Conservation (phyloP, 2,888 invertebrate genomes). For the Syritta pipiens region DNA sequence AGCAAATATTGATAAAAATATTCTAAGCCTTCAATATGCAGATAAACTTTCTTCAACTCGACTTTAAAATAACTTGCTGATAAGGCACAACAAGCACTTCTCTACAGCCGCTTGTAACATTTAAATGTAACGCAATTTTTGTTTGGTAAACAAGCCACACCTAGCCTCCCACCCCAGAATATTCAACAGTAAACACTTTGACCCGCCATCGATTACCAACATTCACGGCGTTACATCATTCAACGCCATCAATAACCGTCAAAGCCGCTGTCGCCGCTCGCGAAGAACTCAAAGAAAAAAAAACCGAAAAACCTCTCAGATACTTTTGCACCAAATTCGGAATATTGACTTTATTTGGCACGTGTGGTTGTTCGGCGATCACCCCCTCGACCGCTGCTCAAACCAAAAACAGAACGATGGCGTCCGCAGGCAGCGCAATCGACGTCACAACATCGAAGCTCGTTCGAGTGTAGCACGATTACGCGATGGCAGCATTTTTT, state of each 20-base stretch:
- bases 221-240: slow-evolving; percentile 21
- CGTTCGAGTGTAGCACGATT: slow-evolving; percentile 31
- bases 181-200: too few relatives aligned
- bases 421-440: slow-evolving; percentile 11
- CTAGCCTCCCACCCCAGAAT: too few relatives aligned
- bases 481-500: slow-evolving; percentile 33
- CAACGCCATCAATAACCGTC: background rate
- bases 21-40: too few relatives aligned
- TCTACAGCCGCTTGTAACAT: too few relatives aligned
- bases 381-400: background rate
- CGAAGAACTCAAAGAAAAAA: background rate
- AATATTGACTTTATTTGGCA: slow-evolving; percentile 60
- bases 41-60: too few relatives aligned
- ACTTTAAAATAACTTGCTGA: too few relatives aligned
- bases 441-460: slow-evolving; percentile 39
- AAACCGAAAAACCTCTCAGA: background rate
- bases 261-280: background rate
- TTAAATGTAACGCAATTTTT: too few relatives aligned
- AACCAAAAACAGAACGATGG: slow-evolving; percentile 43
- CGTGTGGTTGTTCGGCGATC: slow-evolving; percentile 24
- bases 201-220: background rate
- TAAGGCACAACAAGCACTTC: too few relatives aligned
- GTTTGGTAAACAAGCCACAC: too few relatives aligned
- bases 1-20: too few relatives aligned
- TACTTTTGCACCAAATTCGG: slow-evolving; percentile 34